Base-by-base conservation (phyloP, 1,140 invertebrate species). In the Holcopasites calliopsidis region DNA sequence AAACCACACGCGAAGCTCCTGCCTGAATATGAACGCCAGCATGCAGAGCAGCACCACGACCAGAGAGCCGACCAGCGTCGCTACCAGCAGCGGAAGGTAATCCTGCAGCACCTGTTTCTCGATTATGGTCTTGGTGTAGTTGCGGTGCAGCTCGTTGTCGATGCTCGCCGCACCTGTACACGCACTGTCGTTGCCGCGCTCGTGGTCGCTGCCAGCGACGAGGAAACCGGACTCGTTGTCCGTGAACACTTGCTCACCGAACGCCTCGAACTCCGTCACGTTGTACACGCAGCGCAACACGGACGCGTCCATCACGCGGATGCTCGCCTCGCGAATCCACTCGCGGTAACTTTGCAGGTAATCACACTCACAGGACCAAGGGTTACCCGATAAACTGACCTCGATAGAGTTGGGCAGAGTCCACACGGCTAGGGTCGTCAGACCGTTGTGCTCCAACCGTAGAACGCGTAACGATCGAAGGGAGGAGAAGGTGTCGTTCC, bases 1-100 rank as follows among this genome's bases (percentile, higher is more conserved):
- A 77, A 96, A 95, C 96, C 97, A 98, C 11, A 98, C 96, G 73
- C 96, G 93, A 90, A 98, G 94, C 89, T 97, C 95, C 90, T 97
- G 96, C 50, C 97, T 93, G 90, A 96, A 98, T 76, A 97, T 94
- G 87, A 97, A 96, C 2, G 94, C 91, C 55, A 96, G 86, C 85
- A 96, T 92, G 35, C 94, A 95, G 49, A 96, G 88, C 49, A 96
- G 92, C 70, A 96, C 93, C 21, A 96, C 91, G 18, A 96, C 89
- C 40, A 97, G 92, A 74, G 96, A 94, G 40, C 93, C 93, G 11
- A 93, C 94, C 1, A 97, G 88, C 0, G 95, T 96, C 38, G 94
- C 93, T 18, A 97, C 93, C 60, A 97, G 90, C 5, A 97, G 91
- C 10, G 96, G 96, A 60, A 97, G 92, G 86, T 97, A 97, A 86